Evolutionary conservation across 92 coral and sea anemone species (phyloP).

Genomic region (Nematostella vectensis): DNA sequence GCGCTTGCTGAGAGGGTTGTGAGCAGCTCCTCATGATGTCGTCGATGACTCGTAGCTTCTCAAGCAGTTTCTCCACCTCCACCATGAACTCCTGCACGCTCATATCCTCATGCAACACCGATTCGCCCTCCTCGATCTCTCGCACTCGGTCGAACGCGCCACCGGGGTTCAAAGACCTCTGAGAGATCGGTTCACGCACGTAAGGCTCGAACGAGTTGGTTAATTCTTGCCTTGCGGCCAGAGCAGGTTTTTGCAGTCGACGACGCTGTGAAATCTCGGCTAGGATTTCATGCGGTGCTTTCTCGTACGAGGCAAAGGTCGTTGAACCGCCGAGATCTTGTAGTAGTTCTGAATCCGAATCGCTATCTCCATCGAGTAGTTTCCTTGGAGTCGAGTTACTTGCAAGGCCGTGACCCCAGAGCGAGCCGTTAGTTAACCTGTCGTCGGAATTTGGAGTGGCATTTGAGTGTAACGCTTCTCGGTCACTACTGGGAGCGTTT

Average conservation of each 20-base stretch:
- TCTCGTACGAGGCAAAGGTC: too few relatives aligned
- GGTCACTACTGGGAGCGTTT: not conserved
- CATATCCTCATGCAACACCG: conserved; percentile 51
- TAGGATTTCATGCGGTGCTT: conserved; percentile 14
- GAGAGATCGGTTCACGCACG: conserved; percentile 6
- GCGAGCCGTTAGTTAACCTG: not conserved
- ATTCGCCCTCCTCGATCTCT: conserved; percentile 56
- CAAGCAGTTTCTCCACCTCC: conserved; percentile 79
- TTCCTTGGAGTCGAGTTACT: not conserved
- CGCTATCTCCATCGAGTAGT: not conserved
- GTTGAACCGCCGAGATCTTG: too few relatives aligned
- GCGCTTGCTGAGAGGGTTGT: conserved; percentile 48
- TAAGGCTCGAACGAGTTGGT: conserved; percentile 6
- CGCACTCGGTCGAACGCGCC: conserved; percentile 19
- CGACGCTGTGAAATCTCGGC: conserved; percentile 14
- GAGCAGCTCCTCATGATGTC: conserved; percentile 63
- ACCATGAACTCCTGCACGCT: conserved; percentile 67
- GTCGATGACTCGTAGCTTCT: conserved; percentile 79
- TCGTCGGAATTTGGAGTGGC: not conserved
- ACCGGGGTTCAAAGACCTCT: conserved; percentile 2
- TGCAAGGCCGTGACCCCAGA: conserved; percentile 1
- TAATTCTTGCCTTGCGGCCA: conserved; percentile 8
- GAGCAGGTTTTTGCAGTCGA: conserved; percentile 3
- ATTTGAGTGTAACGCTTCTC: not conserved
- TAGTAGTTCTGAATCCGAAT: too few relatives aligned